Evolutionary conservation across 2,888 invertebrate genomes (phyloP).

Genomic region (Ctena decussata): DNA sequence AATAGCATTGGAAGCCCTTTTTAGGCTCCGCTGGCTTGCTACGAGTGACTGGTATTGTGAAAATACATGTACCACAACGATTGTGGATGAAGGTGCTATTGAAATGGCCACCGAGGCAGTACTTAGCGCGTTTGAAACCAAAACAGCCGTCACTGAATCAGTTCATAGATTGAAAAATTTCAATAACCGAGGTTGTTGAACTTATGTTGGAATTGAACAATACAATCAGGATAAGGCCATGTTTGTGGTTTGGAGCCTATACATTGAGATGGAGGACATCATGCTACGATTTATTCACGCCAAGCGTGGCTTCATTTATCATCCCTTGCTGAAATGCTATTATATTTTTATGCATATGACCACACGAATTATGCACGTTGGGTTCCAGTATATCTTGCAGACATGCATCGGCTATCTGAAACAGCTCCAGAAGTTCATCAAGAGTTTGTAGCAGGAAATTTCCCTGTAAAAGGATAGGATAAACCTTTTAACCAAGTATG

Average conservation of each 20-base stretch:
- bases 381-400: neutral
- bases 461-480: neutral
- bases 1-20: neutral
- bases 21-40: too few relatives aligned
- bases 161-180: neutral
- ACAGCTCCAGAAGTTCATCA: neutral
- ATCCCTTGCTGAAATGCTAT: neutral
- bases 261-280: neutral
- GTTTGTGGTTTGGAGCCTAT: neutral
- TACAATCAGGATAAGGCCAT: too few relatives aligned
- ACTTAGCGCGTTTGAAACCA: neutral
- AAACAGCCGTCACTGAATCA: neutral
- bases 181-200: neutral
- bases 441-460: neutral
- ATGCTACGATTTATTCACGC: neutral
- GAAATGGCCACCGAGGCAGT: too few relatives aligned
- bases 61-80: neutral
- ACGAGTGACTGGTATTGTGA: too few relatives aligned
- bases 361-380: neutral
- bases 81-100: neutral
- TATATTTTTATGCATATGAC: neutral
- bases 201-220: neutral
- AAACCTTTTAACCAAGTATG: neutral
- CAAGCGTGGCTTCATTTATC: neutral
- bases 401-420: neutral